phyloP scores from a whole-genome alignment of 2,113 vertebrate species.

The Natator depressus region DNA sequence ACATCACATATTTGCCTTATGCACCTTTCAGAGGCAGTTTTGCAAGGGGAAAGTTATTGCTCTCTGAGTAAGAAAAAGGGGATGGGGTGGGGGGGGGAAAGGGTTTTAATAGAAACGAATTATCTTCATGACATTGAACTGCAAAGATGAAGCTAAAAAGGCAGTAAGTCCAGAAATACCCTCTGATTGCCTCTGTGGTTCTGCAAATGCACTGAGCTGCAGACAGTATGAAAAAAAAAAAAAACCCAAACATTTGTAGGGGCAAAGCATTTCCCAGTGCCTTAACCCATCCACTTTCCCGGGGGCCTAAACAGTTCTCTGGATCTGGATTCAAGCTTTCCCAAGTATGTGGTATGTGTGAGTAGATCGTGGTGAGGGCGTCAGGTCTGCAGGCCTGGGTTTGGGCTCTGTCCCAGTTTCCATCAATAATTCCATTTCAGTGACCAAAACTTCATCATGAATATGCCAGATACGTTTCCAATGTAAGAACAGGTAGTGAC shows the following conservation, averaged over 20 bases:
- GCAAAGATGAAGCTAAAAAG: neutral
- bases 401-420: neutral
- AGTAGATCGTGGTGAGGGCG: neutral
- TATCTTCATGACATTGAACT: neutral
- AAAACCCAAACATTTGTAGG: too few species aligned
- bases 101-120: neutral
- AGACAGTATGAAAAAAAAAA: neutral
- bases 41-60: neutral
- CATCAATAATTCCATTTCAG: neutral
- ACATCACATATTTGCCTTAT: neutral
- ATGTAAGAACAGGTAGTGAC: neutral
- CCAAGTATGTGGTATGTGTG: neutral
- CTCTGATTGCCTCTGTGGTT: neutral
- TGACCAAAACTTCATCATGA: neutral
- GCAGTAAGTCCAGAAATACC: neutral
- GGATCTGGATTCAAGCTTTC: neutral
- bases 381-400: neutral
- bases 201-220: neutral
- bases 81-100: neutral
- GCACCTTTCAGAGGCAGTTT: neutral
- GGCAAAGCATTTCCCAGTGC: neutral
- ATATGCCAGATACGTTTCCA: neutral
- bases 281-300: neutral
- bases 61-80: neutral
- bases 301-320: neutral